Percentiles rank a stretch among this genome's conserved stretches.
phyloP scores from a whole-genome alignment of 2,888 invertebrate species.

The Heteropelma amictum region DNA sequence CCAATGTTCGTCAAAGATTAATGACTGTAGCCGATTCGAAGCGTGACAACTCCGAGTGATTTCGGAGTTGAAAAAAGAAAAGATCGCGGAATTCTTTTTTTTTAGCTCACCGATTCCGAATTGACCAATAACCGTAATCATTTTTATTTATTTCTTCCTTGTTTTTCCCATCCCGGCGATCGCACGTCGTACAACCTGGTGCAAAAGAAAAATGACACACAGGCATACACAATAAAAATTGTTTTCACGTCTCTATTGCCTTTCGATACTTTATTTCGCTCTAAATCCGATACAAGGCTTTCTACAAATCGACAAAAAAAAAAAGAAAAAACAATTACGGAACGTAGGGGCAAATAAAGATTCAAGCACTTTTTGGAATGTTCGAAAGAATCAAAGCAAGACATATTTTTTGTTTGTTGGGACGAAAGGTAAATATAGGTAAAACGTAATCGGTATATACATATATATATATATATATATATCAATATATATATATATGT shows the following conservation, averaged over 20 bases:
- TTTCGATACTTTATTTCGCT: conserved; percentile 78
- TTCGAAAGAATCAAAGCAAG: conserved; percentile 70
- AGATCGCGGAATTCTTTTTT: too few relatives aligned
- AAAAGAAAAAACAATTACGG: too few relatives aligned
- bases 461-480: too few relatives aligned
- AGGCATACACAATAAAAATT: conserved; percentile 16
- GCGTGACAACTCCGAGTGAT: too few relatives aligned
- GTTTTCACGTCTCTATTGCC: too few relatives aligned
- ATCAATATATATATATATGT: too few relatives aligned
- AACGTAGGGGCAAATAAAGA: conserved; percentile 58
- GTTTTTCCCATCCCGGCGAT: not conserved
- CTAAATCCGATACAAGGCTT: conserved; percentile 76
- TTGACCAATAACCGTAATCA: too few relatives aligned
- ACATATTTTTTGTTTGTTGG: conserved; percentile 53
- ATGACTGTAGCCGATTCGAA: too few relatives aligned
- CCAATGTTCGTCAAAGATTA: too few relatives aligned
- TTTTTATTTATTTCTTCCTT: not conserved
- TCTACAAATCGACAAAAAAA: conserved; percentile 74
- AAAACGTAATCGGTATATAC: too few relatives aligned
- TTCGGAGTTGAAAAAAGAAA: too few relatives aligned
- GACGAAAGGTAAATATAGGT: conserved; percentile 39
- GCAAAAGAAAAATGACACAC: not conserved
- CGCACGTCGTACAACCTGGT: not conserved
- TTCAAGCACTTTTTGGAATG: conserved; percentile 72
- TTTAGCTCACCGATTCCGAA: too few relatives aligned